Evolutionary conservation across 2,113 vertebrate species (phyloP).

Genomic region (Raja brachyura): DNA sequence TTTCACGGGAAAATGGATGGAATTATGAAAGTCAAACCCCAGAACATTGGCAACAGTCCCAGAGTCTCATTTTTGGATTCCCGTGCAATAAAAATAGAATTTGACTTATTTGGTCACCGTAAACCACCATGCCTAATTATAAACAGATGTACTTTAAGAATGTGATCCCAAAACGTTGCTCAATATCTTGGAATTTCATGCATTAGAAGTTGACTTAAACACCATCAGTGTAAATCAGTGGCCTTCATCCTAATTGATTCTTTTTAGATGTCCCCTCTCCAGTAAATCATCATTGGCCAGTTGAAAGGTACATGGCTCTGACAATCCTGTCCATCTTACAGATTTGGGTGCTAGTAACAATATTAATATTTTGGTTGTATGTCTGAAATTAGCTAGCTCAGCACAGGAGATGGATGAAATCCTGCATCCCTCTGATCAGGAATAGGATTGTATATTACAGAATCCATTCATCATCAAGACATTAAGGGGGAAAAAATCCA

Average conservation of each 20-base stretch:
- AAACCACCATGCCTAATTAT: conserved; percentile 21
- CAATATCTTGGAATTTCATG: conserved; percentile 13
- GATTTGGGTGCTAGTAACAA: background rate
- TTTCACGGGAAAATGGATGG: conserved; percentile 7
- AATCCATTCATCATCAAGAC: background rate
- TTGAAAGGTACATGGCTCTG: background rate
- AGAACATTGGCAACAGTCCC: conserved; percentile 16
- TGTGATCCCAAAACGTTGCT: conserved; percentile 25
- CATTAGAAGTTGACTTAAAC: background rate
- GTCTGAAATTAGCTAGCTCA: background rate
- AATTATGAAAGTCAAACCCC: conserved; percentile 2
- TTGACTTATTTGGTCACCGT: conserved; percentile 33
- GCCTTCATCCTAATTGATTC: background rate
- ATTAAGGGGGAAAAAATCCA: background rate
- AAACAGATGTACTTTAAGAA: conserved; percentile 23
- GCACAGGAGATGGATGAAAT: background rate
- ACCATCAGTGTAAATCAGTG: background rate
- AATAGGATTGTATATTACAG: background rate
- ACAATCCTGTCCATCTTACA: background rate
- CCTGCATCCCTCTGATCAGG: background rate
- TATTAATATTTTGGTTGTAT: background rate
- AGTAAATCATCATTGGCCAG: background rate
- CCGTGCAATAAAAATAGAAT: conserved; percentile 33
- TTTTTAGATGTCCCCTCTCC: background rate
- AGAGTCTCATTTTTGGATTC: conserved; percentile 28